Percentiles rank a stretch among this genome's conserved stretches.
Conservation (phyloP, 1,140 invertebrate genomes). For the Lordiphosa mommai region DNA sequence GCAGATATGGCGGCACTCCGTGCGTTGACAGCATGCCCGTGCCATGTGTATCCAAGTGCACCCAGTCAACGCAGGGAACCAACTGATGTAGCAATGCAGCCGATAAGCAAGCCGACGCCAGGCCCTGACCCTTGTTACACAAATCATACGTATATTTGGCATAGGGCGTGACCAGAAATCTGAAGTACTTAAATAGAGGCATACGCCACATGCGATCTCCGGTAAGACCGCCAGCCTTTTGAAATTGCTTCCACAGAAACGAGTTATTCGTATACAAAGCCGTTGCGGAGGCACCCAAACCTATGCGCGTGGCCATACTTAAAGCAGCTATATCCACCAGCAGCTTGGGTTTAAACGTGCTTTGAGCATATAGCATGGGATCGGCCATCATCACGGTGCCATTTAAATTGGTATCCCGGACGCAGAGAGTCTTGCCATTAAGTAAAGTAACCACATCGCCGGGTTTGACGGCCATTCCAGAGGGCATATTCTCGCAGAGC, state of each 20-base stretch:
- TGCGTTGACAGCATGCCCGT: conserved; percentile 82
- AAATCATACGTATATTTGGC: conserved; percentile 82
- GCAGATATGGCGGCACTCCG: conserved; percentile 83
- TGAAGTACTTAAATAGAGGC: conserved; percentile 90
- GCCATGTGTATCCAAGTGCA: conserved; percentile 86
- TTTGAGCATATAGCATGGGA: conserved; percentile 88
- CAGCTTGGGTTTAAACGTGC: conserved; percentile 82
- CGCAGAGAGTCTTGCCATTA: conserved; percentile 91
- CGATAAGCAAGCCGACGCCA: conserved; percentile 83
- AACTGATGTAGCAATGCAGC: conserved; percentile 85
- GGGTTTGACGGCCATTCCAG: conserved; percentile 90
- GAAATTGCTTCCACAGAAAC: conserved; percentile 83
- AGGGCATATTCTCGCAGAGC: conserved; percentile 92
- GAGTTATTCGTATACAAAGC: conserved; percentile 88
- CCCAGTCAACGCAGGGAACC: conserved; percentile 83
- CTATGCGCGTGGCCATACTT: conserved; percentile 50
- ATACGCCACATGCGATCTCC: conserved; percentile 95
- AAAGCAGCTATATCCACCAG: conserved; percentile 89
- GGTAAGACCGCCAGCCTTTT: conserved; percentile 84
- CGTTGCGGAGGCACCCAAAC: conserved; percentile 87
- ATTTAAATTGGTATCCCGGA: conserved; percentile 91
- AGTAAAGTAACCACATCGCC: conserved; percentile 91
- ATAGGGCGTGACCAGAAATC: conserved; percentile 82
- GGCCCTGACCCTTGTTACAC: conserved; percentile 82
- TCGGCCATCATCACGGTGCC: conserved; percentile 93